phyloP scores from a whole-genome alignment of 1,140 invertebrate genomes.

The Atta cephalotes region DNA sequence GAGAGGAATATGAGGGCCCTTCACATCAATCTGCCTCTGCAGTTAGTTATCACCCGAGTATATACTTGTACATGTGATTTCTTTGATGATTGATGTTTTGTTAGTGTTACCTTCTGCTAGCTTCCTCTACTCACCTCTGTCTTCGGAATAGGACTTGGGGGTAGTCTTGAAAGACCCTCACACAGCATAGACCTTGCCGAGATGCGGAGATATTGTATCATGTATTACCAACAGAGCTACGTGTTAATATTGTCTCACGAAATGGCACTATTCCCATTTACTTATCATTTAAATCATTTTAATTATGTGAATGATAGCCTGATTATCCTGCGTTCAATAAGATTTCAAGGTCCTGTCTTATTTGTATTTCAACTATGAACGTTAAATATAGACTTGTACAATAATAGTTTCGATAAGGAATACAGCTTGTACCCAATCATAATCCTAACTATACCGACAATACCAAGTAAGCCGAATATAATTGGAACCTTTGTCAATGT shows the following conservation, averaged over 20 bases:
- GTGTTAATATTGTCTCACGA: conserved; percentile 87
- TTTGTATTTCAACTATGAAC: not conserved
- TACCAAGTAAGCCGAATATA: no score
- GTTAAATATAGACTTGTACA: not conserved
- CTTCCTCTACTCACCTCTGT: conserved; percentile 85
- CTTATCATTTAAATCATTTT: conserved; percentile 83
- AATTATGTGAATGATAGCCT: conserved; percentile 77
- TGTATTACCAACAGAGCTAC: conserved; percentile 87
- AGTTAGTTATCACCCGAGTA: conserved; percentile 76
- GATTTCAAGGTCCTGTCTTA: conserved; percentile 69
- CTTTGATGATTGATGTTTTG: conserved; percentile 79
- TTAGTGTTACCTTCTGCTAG: conserved; percentile 85
- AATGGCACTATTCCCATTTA: conserved; percentile 86
- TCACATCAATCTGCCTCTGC: conserved; percentile 69
- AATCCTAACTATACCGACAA: not conserved
- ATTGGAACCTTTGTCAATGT: not conserved
- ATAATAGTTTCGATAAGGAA: not conserved
- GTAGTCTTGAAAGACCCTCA: conserved; percentile 86
- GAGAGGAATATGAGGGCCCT: conserved; percentile 72
- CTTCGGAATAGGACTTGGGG: conserved; percentile 86
- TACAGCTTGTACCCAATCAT: conserved; percentile 4
- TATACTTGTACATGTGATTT: conserved; percentile 72
- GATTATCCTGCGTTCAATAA: conserved; percentile 55
- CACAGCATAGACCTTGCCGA: conserved; percentile 87
- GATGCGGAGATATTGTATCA: conserved; percentile 87